A percentile compares a stretch with the other conserved stretches of the same genome.
Evolutionary conservation across 2,113 vertebrate species (phyloP).

Genomic region (Equus quagga): DNA sequence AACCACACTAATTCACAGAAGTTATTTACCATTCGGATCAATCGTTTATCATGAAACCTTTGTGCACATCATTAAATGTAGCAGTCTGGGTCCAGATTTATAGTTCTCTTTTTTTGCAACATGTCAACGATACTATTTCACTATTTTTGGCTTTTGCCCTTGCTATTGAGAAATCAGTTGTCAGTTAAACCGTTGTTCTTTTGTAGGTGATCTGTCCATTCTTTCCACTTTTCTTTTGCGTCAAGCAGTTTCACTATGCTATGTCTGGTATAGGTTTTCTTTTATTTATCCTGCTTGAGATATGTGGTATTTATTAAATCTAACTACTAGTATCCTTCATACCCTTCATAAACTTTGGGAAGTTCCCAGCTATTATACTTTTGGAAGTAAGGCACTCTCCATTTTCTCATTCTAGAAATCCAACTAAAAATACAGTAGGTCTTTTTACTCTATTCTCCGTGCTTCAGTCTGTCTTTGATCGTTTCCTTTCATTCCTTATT

Average conservation of each 20-base stretch:
- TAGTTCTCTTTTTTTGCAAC: background rate
- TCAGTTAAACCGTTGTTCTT: background rate
- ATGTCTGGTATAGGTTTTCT: background rate
- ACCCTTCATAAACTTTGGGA: background rate
- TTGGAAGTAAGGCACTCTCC: background rate
- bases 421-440: background rate
- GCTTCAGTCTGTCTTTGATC: background rate
- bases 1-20: background rate
- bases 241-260: background rate
- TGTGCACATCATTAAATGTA: background rate
- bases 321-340: background rate
- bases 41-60: background rate
- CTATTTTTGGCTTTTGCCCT: background rate
- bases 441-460: background rate
- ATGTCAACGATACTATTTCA: background rate
- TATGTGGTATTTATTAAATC: background rate
- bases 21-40: background rate
- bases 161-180: background rate
- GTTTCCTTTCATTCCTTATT: background rate
- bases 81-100: background rate
- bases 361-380: background rate
- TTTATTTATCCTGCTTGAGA: background rate
- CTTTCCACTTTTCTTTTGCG: background rate
- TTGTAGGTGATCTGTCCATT: background rate
- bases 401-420: background rate